Conservation (phyloP, 1,140 invertebrate species). For the Papilio dardanus region DNA sequence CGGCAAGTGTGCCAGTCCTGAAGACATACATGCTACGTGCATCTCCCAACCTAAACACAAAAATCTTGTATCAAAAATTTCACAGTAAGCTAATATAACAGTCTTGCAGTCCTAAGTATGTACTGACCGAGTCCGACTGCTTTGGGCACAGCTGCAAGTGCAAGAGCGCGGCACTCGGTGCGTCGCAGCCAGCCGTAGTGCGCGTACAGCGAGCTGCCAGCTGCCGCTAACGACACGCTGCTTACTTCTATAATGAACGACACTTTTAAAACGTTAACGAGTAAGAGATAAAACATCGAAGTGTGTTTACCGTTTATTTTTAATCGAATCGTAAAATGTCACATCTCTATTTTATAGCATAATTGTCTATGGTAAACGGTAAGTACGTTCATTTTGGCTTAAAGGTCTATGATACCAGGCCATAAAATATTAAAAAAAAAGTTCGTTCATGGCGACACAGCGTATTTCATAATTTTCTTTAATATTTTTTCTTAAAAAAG, state of each 20-base stretch:
- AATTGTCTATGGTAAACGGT: neutral
- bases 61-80: constrained; percentile 41
- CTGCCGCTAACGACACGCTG: constrained; percentile 48
- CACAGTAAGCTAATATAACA: neutral
- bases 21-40: constrained; percentile 45
- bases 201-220: constrained; percentile 48
- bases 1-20: constrained; percentile 54
- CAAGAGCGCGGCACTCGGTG: constrained; percentile 44
- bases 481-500: no score
- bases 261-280: no score
- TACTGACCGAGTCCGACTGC: constrained; percentile 27
- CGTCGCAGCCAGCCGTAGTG: constrained; percentile 48
- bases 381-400: no score
- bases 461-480: neutral
- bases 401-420: no score
- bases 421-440: no score
- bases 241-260: constrained; percentile 45
- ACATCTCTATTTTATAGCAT: neutral
- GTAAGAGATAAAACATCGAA: no score
- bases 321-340: neutral
- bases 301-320: neutral
- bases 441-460: neutral
- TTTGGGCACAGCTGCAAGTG: constrained; percentile 57
- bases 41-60: constrained; percentile 49
- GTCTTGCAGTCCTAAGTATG: neutral